Percentiles rank a stretch among this genome's conserved stretches.
These are phyloP conservation scores for Chondrilla cf. caribensis DNA, from an alignment of 37 sponge, comb jelly and placozoan genomes.

Conservation along the genomic window DNA sequence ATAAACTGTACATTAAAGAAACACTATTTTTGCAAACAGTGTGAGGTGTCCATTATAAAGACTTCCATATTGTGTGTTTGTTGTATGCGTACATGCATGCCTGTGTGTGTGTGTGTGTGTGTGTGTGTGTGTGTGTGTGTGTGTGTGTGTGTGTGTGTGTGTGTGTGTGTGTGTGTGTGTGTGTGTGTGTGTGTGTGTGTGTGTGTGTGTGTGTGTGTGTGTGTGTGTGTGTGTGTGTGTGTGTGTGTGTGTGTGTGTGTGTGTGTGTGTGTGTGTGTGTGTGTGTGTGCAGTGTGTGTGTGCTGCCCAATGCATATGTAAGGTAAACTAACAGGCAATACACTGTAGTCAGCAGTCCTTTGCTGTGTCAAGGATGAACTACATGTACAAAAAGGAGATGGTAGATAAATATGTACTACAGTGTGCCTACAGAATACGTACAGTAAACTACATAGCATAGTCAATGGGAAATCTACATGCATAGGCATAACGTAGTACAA, in stretches of 20 bases:
- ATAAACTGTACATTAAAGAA: too few relatives aligned
- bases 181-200: constrained; percentile 41
- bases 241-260: constrained; percentile 5
- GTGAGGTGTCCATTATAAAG: too few relatives aligned
- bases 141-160: background rate
- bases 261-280: constrained; percentile 38
- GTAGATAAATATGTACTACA: too few relatives aligned
- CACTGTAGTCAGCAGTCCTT: too few relatives aligned
- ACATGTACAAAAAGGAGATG: too few relatives aligned
- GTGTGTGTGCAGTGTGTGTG: constrained; percentile 13
- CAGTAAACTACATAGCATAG: too few relatives aligned
- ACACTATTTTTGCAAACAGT: too few relatives aligned
- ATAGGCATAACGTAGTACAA: too few relatives aligned
- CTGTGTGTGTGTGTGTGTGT: background rate
- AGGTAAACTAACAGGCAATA: background rate
- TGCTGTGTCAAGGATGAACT: too few relatives aligned
- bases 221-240: background rate
- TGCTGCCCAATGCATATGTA: background rate
- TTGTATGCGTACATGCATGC: background rate
- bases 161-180: constrained; percentile 30
- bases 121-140: background rate
- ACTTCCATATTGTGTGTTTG: too few relatives aligned
- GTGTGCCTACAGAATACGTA: too few relatives aligned
- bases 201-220: constrained; percentile 17
- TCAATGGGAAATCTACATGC: too few relatives aligned